phyloP scores from a whole-genome alignment of 1,140 invertebrate species.

The Diorhabda elongata region DNA sequence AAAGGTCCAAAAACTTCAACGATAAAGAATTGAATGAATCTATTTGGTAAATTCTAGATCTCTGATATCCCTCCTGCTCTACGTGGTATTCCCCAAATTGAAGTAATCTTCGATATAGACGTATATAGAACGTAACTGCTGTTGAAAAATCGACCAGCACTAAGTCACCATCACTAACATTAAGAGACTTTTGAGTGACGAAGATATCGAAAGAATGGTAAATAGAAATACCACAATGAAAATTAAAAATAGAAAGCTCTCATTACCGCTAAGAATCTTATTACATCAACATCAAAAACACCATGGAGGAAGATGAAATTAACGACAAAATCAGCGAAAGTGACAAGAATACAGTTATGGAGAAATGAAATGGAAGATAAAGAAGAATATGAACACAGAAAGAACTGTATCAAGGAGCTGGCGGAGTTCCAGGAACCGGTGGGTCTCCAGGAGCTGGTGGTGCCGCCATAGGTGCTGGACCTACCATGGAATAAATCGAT shows the following conservation, averaged over 20 bases:
- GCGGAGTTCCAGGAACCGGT: slow-evolving; percentile 50
- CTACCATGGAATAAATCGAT: slow-evolving; percentile 94
- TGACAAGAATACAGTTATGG: slow-evolving; percentile 81
- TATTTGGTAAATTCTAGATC: slow-evolving; percentile 91
- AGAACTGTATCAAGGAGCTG: slow-evolving; percentile 76
- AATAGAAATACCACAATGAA: slow-evolving; percentile 87
- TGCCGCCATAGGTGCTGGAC: slow-evolving; percentile 74
- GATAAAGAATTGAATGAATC: slow-evolving; percentile 87
- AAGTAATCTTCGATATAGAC: slow-evolving; percentile 90
- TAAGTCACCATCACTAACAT: slow-evolving; percentile 98
- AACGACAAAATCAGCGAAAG: slow-evolving; percentile 85
- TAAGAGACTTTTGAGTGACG: slow-evolving; percentile 92
- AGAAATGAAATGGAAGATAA: slow-evolving; percentile 92
- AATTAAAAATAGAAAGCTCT: slow-evolving; percentile 88
- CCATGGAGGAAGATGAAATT: slow-evolving; percentile 84
- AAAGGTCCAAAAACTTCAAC: too few species aligned
- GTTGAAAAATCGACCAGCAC: slow-evolving; percentile 88
- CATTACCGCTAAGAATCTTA: slow-evolving; percentile 92
- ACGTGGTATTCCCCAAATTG: slow-evolving; percentile 87
- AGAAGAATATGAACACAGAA: slow-evolving; percentile 90
- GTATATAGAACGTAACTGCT: slow-evolving; percentile 84
- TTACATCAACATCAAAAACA: slow-evolving; percentile 96
- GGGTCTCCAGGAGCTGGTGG: slow-evolving; percentile 55
- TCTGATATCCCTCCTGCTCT: slow-evolving; percentile 91
- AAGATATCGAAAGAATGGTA: slow-evolving; percentile 97